Conservation (phyloP, 2,113 vertebrate genomes). For the Pavo muticus region DNA sequence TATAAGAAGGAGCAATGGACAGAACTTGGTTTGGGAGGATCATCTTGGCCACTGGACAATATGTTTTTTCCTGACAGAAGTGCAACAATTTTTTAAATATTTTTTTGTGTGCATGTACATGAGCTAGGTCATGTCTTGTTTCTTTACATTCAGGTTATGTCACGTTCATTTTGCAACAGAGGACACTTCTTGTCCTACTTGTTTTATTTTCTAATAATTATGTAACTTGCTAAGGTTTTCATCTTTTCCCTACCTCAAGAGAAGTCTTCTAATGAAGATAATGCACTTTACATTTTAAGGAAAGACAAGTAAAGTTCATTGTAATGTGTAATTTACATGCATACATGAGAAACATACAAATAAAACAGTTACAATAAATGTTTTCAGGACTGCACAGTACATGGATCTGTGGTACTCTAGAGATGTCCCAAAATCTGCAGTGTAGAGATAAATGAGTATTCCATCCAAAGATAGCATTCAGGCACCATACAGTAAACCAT, state of each 20-base stretch:
- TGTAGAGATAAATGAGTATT: background rate
- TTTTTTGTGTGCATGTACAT: background rate
- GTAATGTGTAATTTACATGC: background rate
- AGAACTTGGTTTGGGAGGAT: background rate
- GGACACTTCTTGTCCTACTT: background rate
- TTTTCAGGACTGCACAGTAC: background rate
- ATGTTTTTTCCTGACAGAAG: background rate
- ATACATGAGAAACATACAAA: background rate
- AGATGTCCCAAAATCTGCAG: background rate
- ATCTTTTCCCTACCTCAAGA: background rate
- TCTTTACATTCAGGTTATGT: background rate
- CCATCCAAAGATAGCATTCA: background rate
- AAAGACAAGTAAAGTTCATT: background rate
- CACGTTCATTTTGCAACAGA: background rate
- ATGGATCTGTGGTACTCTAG: background rate
- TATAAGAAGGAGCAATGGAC: background rate
- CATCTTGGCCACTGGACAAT: background rate
- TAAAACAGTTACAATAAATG: background rate
- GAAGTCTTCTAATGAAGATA: background rate
- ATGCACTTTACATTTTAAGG: background rate
- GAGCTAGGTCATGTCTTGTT: background rate
- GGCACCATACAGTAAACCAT: background rate
- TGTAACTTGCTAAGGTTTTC: background rate
- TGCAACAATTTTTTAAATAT: background rate
- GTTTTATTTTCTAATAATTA: background rate